Evolutionary conservation across 2,888 invertebrate species (phyloP).

Genomic region (Acleris holmiana): DNA sequence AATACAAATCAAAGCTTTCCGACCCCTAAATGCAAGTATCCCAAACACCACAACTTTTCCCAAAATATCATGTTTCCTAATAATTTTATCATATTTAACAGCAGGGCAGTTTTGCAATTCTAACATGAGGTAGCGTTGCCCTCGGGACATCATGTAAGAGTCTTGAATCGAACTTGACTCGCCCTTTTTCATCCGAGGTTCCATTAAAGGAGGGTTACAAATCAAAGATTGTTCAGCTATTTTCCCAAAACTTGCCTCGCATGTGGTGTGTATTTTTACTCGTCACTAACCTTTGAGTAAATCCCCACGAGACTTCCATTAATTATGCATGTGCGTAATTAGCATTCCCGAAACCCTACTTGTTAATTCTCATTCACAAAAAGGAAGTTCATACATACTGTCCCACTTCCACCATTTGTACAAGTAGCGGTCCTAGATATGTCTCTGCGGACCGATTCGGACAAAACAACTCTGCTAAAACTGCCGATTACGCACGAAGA

Average conservation of each 20-base stretch:
- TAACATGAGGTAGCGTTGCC: conserved; percentile 44
- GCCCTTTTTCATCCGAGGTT: conserved; percentile 39
- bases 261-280: neutral
- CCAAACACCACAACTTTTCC: neutral
- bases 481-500: conserved; percentile 2
- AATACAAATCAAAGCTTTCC: conserved; percentile 1
- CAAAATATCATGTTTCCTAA: neutral
- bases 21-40: neutral
- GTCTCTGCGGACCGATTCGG: conserved; percentile 20
- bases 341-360: conserved; percentile 20
- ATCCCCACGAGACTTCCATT: neutral
- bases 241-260: neutral
- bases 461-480: conserved; percentile 14
- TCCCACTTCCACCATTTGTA: conserved; percentile 17
- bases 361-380: conserved; percentile 26
- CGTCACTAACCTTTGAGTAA: conserved; percentile 7
- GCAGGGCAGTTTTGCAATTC: conserved; percentile 40
- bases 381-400: conserved; percentile 27
- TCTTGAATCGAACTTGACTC: conserved; percentile 45
- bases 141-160: conserved; percentile 38
- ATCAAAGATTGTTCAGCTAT: conserved; percentile 17
- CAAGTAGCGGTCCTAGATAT: conserved; percentile 20
- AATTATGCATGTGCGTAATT: conserved; percentile 34
- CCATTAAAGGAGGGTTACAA: conserved; percentile 3
- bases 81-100: conserved; percentile 8